phyloP scores from a whole-genome alignment of 2,888 invertebrate species.

The Pegoplata infirma region DNA sequence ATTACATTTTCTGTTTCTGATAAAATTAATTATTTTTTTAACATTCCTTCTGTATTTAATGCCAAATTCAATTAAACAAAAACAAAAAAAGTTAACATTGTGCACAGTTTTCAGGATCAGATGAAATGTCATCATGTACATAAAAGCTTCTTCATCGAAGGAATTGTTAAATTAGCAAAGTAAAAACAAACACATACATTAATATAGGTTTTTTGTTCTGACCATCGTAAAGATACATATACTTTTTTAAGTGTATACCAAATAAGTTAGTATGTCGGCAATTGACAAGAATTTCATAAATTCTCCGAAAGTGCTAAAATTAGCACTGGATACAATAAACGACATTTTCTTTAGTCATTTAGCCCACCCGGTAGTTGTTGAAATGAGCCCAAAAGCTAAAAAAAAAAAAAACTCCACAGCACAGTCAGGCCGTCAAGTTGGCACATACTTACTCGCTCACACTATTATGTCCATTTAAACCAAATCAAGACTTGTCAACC shows the following conservation, averaged over 20 bases:
- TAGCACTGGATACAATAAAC: constrained; percentile 61
- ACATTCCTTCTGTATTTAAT: constrained; percentile 5
- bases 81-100: constrained; percentile 27
- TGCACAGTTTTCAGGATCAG: constrained; percentile 61
- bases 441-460: constrained; percentile 30
- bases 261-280: constrained; percentile 32
- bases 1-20: constrained; percentile 1
- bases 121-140: constrained; percentile 65
- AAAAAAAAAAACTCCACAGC: no score
- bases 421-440: constrained; percentile 3
- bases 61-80: neutral
- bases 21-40: constrained; percentile 1
- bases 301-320: constrained; percentile 66
- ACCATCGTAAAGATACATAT: no score
- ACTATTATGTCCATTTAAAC: constrained; percentile 53
- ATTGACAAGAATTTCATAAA: constrained; percentile 63
- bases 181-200: constrained; percentile 8
- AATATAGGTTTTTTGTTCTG: neutral
- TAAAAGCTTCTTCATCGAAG: constrained; percentile 65
- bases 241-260: neutral
- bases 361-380: constrained; percentile 31
- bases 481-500: constrained; percentile 53
- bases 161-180: constrained; percentile 64
- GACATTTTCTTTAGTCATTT: constrained; percentile 5
- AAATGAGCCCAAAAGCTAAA: no score